Evolutionary conservation across 2,113 vertebrate genomes (phyloP), one percentile per base, ranked within the genome.

Genomic region (Oncorhynchus kisutch): DNA sequence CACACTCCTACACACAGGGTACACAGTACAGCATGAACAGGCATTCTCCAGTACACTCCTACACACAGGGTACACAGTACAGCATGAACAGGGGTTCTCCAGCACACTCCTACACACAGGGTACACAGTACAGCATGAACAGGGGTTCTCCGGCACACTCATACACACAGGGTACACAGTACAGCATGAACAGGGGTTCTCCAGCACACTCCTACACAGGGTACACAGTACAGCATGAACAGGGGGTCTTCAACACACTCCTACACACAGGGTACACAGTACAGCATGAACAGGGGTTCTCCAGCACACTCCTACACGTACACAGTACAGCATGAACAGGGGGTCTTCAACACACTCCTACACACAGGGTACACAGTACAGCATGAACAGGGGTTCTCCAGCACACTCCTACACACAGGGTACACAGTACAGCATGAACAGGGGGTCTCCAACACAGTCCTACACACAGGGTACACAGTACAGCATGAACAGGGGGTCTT

Each of bases 21-120:
- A 34, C 97, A 3, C 97, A 99, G 88, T 99, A 98, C 8, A 99
- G 93, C 98, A 99, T 97, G 88, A 99, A 99, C 9, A 99, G 95
- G 0, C 97, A 97, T 79, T 99, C 98, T 0, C 31, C 31, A 1
- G 25, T 2, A 27, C 25, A 27, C 25, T 27, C 25, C 25, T 27
- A 34, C 31, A 31, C 29, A 31, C 29, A 31, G 1, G 29, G 29
- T 31, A 31, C 29, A 34, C 31, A 34, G 31, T 34, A 34, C 5
- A 34, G 0, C 31, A 34, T 34, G 31, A 34, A 6, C 31, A 34
- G 31, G 1, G 31, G 31, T 4, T 29, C 25, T 0, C 25, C 4
- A 31, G 6, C 31, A 34, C 31, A 34, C 6, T 1, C 39, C 8
- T 7, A 39, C 39, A 39, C 39, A 39, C 39, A 39, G 29, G 29